phyloP scores from a whole-genome alignment of 2,113 vertebrate genomes.

The Mastomys coucha region DNA sequence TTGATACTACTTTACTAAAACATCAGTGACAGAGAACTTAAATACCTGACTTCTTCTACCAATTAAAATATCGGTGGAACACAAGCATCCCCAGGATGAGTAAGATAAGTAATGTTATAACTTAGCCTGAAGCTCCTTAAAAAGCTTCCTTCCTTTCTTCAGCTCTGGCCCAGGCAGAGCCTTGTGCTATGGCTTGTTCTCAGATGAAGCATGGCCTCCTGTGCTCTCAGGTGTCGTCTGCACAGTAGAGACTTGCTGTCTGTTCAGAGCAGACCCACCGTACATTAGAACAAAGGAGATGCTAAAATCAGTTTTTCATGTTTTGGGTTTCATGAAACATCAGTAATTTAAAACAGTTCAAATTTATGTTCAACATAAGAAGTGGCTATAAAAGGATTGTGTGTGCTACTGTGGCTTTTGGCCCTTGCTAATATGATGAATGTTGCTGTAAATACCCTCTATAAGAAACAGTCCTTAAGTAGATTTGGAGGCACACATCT shows the following conservation, averaged over 20 bases:
- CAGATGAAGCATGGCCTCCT: neutral
- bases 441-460: neutral
- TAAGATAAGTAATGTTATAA: neutral
- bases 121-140: neutral
- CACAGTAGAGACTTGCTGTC: neutral
- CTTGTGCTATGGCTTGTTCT: neutral
- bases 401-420: neutral
- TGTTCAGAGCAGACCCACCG: neutral
- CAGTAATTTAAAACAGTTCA: conserved; percentile 29
- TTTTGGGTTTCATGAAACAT: conserved; percentile 35
- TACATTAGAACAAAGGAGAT: conserved; percentile 7
- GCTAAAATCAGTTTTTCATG: neutral
- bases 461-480: neutral
- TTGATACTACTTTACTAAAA: neutral
- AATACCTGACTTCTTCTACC: neutral
- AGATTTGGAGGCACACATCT: neutral
- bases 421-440: neutral
- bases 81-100: too few species aligned
- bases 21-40: neutral
- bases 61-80: neutral
- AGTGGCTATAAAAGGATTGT: neutral
- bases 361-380: conserved; percentile 14
- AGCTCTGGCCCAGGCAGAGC: neutral
- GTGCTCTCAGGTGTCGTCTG: neutral
- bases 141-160: neutral